phyloP scores from a whole-genome alignment of 2,797 vertebrate genomes.

The Morus bassanus region DNA sequence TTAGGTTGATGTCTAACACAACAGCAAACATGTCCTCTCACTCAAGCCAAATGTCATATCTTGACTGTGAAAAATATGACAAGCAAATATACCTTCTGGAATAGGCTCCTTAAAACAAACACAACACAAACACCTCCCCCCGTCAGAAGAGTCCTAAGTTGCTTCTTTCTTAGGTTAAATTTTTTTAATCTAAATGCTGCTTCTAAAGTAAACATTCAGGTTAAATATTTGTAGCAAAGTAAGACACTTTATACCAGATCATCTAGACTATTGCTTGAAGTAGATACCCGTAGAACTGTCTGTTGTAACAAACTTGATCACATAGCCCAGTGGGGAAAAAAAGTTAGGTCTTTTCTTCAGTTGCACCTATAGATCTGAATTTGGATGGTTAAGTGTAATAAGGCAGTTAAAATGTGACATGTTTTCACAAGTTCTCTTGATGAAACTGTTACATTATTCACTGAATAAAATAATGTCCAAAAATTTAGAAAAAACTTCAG shows the following conservation, averaged over 20 bases:
- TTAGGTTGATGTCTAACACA: neutral
- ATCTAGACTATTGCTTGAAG: neutral
- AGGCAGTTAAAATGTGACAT: neutral
- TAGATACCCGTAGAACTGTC: neutral
- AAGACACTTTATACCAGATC: neutral
- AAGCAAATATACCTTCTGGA: neutral
- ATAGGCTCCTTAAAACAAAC: neutral
- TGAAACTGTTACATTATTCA: neutral
- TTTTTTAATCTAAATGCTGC: neutral
- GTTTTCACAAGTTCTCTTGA: neutral
- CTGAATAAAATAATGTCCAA: neutral
- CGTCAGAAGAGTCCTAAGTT: neutral
- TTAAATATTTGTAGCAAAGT: neutral
- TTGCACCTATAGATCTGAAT: neutral
- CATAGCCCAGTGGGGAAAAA: neutral
- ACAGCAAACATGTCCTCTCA: neutral
- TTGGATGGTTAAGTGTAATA: neutral
- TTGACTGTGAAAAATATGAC: neutral
- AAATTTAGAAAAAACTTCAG: neutral
- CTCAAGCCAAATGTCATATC: neutral
- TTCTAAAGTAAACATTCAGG: neutral
- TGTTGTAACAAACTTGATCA: neutral
- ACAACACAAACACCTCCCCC: neutral
- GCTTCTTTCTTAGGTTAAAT: neutral
- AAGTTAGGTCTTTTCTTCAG: neutral